Base-by-base conservation (phyloP, 2,888 invertebrate genomes). In the Tetropium fuscum region DNA sequence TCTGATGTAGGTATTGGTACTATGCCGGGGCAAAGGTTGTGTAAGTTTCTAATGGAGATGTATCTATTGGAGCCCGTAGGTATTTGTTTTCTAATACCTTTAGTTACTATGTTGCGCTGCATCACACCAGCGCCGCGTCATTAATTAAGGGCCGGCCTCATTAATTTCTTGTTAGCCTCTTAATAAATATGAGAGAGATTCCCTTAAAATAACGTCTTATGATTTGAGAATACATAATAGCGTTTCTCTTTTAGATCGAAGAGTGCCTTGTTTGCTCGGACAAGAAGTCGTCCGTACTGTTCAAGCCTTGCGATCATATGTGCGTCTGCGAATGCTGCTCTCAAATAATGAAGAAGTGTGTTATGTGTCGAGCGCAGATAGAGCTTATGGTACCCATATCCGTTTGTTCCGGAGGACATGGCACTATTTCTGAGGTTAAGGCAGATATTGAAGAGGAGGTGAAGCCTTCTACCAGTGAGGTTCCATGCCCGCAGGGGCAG, bases 221-320 rank as follows among this genome's bases (percentile, higher is more conserved):
- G n/a, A n/a, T n/a, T n/a, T n/a, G n/a, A n/a, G n/a, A n/a, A n/a
- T n/a, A n/a, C n/a, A n/a, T n/a, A n/a, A n/a, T n/a, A n/a, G n/a
- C n/a, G n/a, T n/a, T 56, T 60, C 61, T 58, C 54, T 79, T 78
- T 27, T 84, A 93, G 89, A 94, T 97, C 79, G 95, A 96, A 81
- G 97, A 97, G 84, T 98, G 98, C 83, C 88, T 97, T 69, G 97
- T 98, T 30, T 98, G 98, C 82, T 96, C 96, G 11, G 95, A 95
- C 83, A 93, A 94, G 81, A 92, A 94, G 75, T 94, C 97, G 16
- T 90, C 93, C 13, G 92, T 96, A 53, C 87, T 97, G 79, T 97
- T 97, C 85, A 92, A 93, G 70, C 97, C 97, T 18, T 98, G 98
- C 83, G 93, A 94, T 48, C 97, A 98, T 84, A 95, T 97, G 90